These are phyloP conservation scores for Frieseomelitta varia DNA, from an alignment of 1,140 invertebrate genomes.

Conservation along the genomic window DNA sequence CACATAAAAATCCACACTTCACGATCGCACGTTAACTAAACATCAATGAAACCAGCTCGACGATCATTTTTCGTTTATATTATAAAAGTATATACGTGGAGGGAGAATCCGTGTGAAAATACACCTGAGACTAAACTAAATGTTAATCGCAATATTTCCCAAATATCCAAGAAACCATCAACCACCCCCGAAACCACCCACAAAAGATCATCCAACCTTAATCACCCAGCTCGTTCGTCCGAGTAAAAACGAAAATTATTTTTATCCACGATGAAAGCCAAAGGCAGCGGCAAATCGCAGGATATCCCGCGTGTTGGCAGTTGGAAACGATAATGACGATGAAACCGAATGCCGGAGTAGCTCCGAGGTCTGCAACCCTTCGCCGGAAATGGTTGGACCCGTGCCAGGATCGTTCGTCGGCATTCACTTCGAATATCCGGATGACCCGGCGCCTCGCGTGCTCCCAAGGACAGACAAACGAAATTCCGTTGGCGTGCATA, in stretches of 20 bases:
- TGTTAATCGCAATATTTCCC: no score
- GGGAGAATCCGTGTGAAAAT: no score
- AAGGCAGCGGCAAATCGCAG: conserved; percentile 14
- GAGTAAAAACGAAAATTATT: conserved; percentile 26
- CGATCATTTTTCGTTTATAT: no score
- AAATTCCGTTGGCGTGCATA: conserved; percentile 31
- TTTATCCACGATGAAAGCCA: conserved; percentile 7
- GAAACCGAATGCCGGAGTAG: not conserved
- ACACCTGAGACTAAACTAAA: no score
- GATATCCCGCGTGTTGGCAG: conserved; percentile 27
- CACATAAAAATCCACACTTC: no score
- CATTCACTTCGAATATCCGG: conserved; percentile 10
- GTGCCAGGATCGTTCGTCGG: conserved; percentile 51
- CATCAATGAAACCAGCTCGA: no score
- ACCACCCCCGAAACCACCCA: not conserved
- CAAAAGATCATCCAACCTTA: conserved; percentile 1
- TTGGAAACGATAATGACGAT: conserved; percentile 56
- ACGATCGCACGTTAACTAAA: no score
- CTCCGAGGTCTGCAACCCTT: not conserved
- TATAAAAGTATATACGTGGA: no score
- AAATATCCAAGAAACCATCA: not conserved
- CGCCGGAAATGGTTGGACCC: conserved; percentile 37
- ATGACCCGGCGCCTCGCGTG: not conserved
- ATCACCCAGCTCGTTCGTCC: not conserved
- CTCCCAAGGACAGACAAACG: conserved; percentile 47